phyloP scores from a whole-genome alignment of 2,888 invertebrate species.

The Lycophotia porphyrea region DNA sequence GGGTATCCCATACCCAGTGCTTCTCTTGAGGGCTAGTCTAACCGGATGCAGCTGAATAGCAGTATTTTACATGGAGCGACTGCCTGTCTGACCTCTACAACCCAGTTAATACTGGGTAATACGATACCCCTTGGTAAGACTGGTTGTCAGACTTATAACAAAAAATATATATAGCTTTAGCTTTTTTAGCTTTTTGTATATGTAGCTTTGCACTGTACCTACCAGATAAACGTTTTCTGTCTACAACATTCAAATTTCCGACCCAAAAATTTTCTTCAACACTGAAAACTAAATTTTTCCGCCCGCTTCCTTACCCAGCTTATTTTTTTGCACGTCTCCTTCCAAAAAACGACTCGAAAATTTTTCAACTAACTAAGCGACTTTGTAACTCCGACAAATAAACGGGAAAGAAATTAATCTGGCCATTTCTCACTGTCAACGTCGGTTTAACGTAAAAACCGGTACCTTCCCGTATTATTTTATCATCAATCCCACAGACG shows the following conservation, averaged over 20 bases:
- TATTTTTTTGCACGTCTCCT: constrained; percentile 32
- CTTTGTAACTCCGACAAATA: constrained; percentile 64
- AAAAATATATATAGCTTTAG: too few relatives aligned
- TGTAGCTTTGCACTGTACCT: neutral
- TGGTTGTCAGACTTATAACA: too few relatives aligned
- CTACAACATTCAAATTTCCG: neutral
- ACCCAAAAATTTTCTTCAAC: neutral
- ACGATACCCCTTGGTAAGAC: too few relatives aligned
- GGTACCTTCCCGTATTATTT: constrained; percentile 63
- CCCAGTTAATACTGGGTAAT: too few relatives aligned
- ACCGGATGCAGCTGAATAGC: too few relatives aligned
- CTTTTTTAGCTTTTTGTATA: too few relatives aligned
- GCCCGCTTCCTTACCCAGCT: neutral
- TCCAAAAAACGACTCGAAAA: constrained; percentile 54
- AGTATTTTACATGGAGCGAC: too few relatives aligned
- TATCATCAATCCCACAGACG: constrained; percentile 63
- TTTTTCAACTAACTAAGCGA: constrained; percentile 63
- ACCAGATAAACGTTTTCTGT: neutral
- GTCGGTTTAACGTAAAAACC: constrained; percentile 68
- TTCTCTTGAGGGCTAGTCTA: too few relatives aligned
- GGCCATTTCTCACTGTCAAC: constrained; percentile 71
- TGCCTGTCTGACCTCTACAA: too few relatives aligned
- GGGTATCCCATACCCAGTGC: too few relatives aligned
- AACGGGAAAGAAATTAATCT: constrained; percentile 69
- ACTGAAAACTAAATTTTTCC: constrained; percentile 1